Conservation (phyloP, 2,113 vertebrate genomes). For the Rynchops niger region DNA sequence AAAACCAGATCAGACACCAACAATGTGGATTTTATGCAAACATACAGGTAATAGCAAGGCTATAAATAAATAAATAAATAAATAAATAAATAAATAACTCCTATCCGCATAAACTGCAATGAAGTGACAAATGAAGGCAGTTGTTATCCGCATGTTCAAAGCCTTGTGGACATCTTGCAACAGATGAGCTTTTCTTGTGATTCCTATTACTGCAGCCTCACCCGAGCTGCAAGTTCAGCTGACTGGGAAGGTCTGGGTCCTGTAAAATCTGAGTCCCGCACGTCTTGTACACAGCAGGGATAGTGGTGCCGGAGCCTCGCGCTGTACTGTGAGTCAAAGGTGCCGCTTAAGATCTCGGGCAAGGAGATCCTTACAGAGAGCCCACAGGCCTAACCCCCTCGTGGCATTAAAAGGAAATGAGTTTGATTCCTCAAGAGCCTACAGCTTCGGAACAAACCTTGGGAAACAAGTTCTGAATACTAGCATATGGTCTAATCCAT, state of each 20-base stretch:
- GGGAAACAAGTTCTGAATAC: not conserved
- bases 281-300: not conserved
- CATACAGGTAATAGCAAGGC: not conserved
- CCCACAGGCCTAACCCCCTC: not conserved
- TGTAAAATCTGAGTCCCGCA: accelerated
- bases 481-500: not conserved
- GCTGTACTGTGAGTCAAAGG: not conserved
- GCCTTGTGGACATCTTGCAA: not conserved
- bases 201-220: not conserved
- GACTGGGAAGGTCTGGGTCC: not conserved
- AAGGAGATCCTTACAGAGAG: not conserved
- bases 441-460: not conserved
- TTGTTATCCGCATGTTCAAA: not conserved
- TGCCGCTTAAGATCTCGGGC: not conserved
- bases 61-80: not conserved
- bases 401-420: not conserved
- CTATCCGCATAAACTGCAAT: not conserved
- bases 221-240: not conserved
- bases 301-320: accelerated
- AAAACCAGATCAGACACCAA: not conserved
- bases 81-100: not conserved
- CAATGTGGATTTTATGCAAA: not conserved
- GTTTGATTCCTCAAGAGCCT: not conserved
- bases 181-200: not conserved
- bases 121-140: not conserved